Conservation (phyloP, 2,888 invertebrate genomes). For the Melolontha melolontha region DNA sequence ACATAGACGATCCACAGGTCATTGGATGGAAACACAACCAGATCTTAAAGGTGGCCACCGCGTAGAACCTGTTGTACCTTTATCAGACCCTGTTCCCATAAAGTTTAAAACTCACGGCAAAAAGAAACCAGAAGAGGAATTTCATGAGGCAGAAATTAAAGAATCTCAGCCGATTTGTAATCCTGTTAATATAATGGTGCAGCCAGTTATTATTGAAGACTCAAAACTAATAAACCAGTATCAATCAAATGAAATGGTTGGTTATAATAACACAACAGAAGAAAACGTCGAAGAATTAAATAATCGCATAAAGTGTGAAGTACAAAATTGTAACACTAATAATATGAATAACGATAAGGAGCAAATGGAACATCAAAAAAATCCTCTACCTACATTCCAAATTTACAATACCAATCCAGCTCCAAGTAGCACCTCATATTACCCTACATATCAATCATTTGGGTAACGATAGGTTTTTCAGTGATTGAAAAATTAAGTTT, state of each 20-base stretch:
- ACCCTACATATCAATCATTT: conserved; percentile 50
- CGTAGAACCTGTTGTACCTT: conserved; percentile 63
- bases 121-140: conserved; percentile 46
- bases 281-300: conserved; percentile 26
- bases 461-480: conserved; percentile 34
- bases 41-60: conserved; percentile 64
- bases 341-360: conserved; percentile 45
- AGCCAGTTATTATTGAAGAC: conserved; percentile 57
- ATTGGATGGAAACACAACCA: conserved; percentile 67
- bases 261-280: conserved; percentile 31
- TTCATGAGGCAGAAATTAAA: conserved; percentile 15
- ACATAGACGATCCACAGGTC: conserved; percentile 73
- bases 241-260: conserved; percentile 52
- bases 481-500: no score
- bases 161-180: conserved; percentile 23
- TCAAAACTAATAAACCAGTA: conserved; percentile 57
- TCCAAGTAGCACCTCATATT: conserved; percentile 41
- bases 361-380: conserved; percentile 40
- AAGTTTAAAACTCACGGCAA: conserved; percentile 62
- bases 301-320: conserved; percentile 45
- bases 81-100: conserved; percentile 62
- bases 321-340: conserved; percentile 46
- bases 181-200: conserved; percentile 42
- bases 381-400: conserved; percentile 36
- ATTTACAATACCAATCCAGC: conserved; percentile 43